Evolutionary conservation across 2,888 invertebrate genomes (phyloP).

Genomic region (Icerya purchasi): DNA sequence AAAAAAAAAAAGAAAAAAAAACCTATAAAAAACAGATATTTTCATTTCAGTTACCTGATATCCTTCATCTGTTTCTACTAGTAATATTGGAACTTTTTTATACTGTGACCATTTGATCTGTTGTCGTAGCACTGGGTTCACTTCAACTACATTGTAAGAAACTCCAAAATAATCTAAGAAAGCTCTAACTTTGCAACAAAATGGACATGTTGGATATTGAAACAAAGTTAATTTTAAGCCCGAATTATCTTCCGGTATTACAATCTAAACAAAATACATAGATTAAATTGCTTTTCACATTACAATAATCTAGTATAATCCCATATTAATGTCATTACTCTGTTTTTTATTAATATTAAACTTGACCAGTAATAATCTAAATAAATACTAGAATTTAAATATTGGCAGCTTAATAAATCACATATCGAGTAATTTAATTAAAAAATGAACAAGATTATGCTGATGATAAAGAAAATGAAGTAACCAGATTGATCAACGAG

Average conservation of each 20-base stretch:
- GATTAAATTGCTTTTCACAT: no score
- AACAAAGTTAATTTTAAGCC: constrained; percentile 53
- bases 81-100: constrained; percentile 81
- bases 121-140: constrained; percentile 79
- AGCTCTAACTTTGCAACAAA: constrained; percentile 84
- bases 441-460: no score
- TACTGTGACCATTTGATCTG: constrained; percentile 84
- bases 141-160: constrained; percentile 88
- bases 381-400: no score
- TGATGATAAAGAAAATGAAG: no score
- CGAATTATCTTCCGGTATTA: constrained; percentile 3
- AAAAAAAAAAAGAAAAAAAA: no score
- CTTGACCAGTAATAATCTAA: background rate
- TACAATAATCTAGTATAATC: no score
- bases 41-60: constrained; percentile 52
- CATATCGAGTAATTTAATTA: no score
- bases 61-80: constrained; percentile 48
- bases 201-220: constrained; percentile 94
- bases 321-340: background rate
- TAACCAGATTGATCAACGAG: no score
- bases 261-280: constrained; percentile 2
- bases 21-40: no score
- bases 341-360: background rate
- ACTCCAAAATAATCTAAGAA: constrained; percentile 81
- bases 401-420: no score